Base-by-base conservation (phyloP, 2,888 invertebrate genomes). In the Carterocephalus palaemon region DNA sequence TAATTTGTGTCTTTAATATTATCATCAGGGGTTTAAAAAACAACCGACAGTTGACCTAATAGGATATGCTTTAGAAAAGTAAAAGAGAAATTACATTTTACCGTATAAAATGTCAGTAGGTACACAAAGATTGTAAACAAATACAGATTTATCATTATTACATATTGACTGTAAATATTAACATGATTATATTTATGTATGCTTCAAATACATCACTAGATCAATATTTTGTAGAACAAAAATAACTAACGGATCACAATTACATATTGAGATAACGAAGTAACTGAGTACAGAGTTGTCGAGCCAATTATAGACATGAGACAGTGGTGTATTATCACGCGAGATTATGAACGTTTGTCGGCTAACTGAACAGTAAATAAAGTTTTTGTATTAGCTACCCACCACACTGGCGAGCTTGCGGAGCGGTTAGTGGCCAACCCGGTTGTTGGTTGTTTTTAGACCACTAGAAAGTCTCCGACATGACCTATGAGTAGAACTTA, bases 1-100 rank as follows among this genome's bases (percentile, higher is more conserved):
- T 33, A 59, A 56, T 53, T n/a, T 55, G 56, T 54, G 57, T 42
- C 32, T 46, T 36, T 20, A 29, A 29, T 39, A 38, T 70, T 74
- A 71, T 75, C 72, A 55, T 54, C 51, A 45, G 38, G 51, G 33
- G 16, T 20, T 36, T 20, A 29, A 29, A 36, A 29, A 36, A 26
- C 10, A 16, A 41, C 42, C 12, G 34, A 15, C 13, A 34, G 36
- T 43, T 43, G 42, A 43, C 42, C 42, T 22, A 16, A 15, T 29
- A 43, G 42, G 28, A 43, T 43, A 36, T 43, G 12, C 6, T 20
- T 20, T 4, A 26, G 42, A 42, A 20, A 43, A 34, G n/a, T 4
- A 9, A 15, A n/a, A 32, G 24, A 33, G 28, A 36, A 36, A 10
- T n/a, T 9, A 42, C 13, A 13, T 4, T n/a, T 16, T 36, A 32